Evolutionary conservation across 2,113 vertebrate genomes (phyloP), one percentile per base, ranked within the genome.

Genomic region (Apistogramma diplotaenia): DNA sequence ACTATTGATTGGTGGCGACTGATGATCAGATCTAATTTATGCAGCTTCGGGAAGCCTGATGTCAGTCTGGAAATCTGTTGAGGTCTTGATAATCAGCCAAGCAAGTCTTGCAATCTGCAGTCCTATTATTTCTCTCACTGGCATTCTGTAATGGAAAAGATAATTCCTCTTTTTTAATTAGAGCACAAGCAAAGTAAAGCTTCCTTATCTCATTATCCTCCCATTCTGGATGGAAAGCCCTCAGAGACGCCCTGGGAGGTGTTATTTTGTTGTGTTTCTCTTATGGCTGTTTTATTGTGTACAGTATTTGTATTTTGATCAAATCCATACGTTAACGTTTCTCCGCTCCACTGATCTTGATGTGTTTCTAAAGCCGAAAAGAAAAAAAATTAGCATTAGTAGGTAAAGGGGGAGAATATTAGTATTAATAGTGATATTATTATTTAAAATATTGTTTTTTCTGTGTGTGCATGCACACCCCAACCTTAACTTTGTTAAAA

Each of bases 91-190:
- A 93, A 93, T 77, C 86, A 88, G 85, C 90, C 87, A 89, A 89
- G 89, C 88, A 79, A 65, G 81, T 86, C 84, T 53, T 43, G 60
- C 83, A 87, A 83, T 88, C 85, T 83, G 60, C 82, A 61, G 77
- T 51, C 78, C 78, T 89, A 85, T 93, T 93, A 89, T 91, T 91
- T 81, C 65, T 43, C 74, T 76, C 76, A 70, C 74, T 81, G 77
- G 81, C 65, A 57, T 85, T 84, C 72, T 53, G 61, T 86, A 93
- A 91, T 89, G 82, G 76, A 89, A 91, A 90, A 91, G 91, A 91
- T 91, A 91, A 91, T 90, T 89, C 84, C 62, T 76, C 51, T 27
- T 84, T 74, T 91, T 93, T 93, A 93, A 95, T 94, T 94, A 94
- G 91, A 80, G 85, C 83, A 77, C 85, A 89, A 83, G 80, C 83